Evolutionary conservation across 1,140 invertebrate species (phyloP), one percentile per base, ranked within the genome.

Genomic region (Caenorhabditis brenneri): DNA sequence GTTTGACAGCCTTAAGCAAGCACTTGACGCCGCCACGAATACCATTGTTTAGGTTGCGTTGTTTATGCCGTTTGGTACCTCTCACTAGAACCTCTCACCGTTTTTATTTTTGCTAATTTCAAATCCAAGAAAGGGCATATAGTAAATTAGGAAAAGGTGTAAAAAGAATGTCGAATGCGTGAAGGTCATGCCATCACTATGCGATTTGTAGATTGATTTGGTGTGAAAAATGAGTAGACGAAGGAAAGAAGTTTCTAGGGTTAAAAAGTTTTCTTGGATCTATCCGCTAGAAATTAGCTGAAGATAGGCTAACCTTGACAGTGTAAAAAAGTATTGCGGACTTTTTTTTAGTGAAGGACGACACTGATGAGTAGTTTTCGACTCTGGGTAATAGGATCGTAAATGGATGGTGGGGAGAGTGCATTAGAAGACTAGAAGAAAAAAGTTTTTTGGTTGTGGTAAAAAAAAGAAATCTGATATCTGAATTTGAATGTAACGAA

Each of bases 1-100:
- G 65, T 74, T 74, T 74, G 65, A 74, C 65, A 74, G 36, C 65
- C 65, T 74, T 74, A 74, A 74, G 65, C 65, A 74, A 74, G 65
- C 65, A 74, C 65, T 74, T 74, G 65, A 74, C 65, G 65, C 65
- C 65, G 65, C 65, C 65, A 42, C 19, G 36, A 74, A 74, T 74
- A 74, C 65, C n/a, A 74, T 74, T 74, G 65, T 74, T 74, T 74
- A 74, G 65, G 36, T 74, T 74, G 33, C 36, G 65, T 74, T 74
- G 65, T 74, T 74, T 74, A 74, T 74, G 33, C 65, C 6, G n/a
- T 33, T 9, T 16, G 65, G n/a, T 2, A 33, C 22, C 53, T 27
- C 24, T 24, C n/a, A 22, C 36, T 12, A 10, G n/a, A 42, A 42
- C 36, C n/a, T 22, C 22, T 10, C 19, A 22, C 36, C 36, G 36